Evolutionary conservation across 2,113 vertebrate genomes (phyloP).

Genomic region (Chauna torquata): DNA sequence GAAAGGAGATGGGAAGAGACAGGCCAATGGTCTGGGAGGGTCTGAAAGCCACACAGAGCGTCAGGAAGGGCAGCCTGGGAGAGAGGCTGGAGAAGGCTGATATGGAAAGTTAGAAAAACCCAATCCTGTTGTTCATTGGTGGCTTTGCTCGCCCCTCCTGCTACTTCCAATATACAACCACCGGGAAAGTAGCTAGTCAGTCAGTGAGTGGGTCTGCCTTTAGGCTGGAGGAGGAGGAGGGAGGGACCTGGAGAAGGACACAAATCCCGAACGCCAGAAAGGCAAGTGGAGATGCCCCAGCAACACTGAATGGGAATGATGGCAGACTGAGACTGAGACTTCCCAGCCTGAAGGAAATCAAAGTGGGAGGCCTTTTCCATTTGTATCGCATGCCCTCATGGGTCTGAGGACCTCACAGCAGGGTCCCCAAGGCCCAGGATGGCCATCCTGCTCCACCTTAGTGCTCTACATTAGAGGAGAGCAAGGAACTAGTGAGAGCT

Average conservation of each 20-base stretch:
- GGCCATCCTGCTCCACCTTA: neutral
- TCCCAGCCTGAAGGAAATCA: neutral
- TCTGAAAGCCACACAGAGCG: neutral
- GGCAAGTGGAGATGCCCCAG: neutral
- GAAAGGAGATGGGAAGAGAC: neutral
- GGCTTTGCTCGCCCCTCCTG: neutral
- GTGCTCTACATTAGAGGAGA: neutral
- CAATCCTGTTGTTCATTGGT: neutral
- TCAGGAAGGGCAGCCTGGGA: neutral
- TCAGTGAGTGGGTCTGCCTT: neutral
- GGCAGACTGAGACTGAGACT: neutral
- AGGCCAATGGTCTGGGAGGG: neutral
- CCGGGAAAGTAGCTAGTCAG: neutral
- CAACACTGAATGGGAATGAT: neutral
- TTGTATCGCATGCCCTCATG: accelerated
- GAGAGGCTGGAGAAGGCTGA: neutral
- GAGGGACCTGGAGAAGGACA: neutral
- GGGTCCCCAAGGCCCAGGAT: neutral
- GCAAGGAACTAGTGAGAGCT: neutral
- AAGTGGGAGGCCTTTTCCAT: neutral
- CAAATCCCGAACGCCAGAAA: neutral
- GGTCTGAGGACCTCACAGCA: neutral
- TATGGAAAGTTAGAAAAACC: neutral
- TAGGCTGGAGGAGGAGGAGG: neutral
- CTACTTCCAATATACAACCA: neutral